A percentile compares a stretch with the other conserved stretches of the same genome.
Conservation (phyloP, 2,888 invertebrate genomes). For the Bugulina stolonifera region DNA sequence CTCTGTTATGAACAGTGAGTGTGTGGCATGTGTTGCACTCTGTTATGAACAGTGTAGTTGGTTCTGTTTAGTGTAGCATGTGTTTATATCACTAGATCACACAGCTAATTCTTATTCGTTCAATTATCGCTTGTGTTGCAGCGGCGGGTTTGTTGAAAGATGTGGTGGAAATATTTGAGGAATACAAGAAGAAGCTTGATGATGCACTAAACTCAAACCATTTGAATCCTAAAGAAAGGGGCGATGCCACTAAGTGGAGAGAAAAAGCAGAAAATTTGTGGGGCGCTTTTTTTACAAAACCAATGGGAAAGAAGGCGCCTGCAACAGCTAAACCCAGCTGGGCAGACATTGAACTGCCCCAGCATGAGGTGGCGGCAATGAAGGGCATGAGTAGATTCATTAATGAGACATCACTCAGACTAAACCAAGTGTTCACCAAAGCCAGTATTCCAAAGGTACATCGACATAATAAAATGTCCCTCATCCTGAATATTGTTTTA, state of each 20-base stretch:
- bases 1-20: too few relatives aligned
- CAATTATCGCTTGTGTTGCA: too few relatives aligned
- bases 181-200: not conserved
- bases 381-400: constrained; percentile 5
- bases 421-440: not conserved
- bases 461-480: not conserved
- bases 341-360: not conserved
- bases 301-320: not conserved
- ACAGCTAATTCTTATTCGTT: too few relatives aligned
- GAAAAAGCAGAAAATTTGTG: not conserved
- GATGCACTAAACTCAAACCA: not conserved
- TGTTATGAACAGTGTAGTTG: too few relatives aligned
- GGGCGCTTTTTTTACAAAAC: not conserved
- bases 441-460: not conserved
- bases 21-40: too few relatives aligned
- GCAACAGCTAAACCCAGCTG: not conserved
- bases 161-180: not conserved
- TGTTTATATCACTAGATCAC: too few relatives aligned
- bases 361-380: not conserved
- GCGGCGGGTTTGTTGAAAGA: not conserved
- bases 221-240: not conserved
- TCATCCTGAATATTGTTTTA: too few relatives aligned
- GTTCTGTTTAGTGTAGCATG: too few relatives aligned
- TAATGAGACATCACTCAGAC: not conserved
- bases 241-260: not conserved